Conservation (phyloP, 2,797 vertebrate genomes). For the Cossypha niveicapilla region DNA sequence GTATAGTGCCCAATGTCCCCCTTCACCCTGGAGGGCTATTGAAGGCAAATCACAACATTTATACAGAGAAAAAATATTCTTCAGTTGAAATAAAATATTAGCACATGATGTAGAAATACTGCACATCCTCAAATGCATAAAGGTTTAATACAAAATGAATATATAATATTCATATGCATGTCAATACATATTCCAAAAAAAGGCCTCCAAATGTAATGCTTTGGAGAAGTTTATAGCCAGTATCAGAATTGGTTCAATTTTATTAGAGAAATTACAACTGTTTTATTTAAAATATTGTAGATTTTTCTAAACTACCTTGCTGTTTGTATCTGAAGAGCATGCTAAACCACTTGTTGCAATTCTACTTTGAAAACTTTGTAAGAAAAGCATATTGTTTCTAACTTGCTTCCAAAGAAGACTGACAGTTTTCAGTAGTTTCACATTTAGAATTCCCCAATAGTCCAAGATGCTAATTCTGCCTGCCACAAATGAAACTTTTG, state of each 20-base stretch:
- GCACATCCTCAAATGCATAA: not conserved
- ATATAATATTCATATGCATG: not conserved
- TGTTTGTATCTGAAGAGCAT: not conserved
- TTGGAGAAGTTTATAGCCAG: not conserved
- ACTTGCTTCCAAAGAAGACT: not conserved
- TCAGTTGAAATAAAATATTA: not conserved
- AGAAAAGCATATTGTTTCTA: not conserved
- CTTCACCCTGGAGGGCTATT: slow-evolving; percentile 87
- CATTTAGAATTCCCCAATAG: not conserved
- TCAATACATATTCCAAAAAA: not conserved
- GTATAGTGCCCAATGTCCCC: slow-evolving; percentile 91
- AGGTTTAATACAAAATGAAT: not conserved
- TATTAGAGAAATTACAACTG: not conserved
- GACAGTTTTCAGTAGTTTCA: not conserved
- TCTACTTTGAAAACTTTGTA: not conserved
- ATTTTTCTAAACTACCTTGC: not conserved
- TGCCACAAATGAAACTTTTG: not conserved
- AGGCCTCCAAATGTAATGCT: not conserved
- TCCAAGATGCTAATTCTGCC: not conserved
- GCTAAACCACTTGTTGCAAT: not conserved
- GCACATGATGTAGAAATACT: not conserved
- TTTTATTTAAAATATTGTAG: not conserved
- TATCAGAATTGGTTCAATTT: not conserved
- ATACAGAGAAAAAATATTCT: not conserved
- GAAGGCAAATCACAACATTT: not conserved